Evolutionary conservation across 2,888 invertebrate species (phyloP), one percentile per base, ranked within the genome.

Genomic region (Ephialtes manifestator): DNA sequence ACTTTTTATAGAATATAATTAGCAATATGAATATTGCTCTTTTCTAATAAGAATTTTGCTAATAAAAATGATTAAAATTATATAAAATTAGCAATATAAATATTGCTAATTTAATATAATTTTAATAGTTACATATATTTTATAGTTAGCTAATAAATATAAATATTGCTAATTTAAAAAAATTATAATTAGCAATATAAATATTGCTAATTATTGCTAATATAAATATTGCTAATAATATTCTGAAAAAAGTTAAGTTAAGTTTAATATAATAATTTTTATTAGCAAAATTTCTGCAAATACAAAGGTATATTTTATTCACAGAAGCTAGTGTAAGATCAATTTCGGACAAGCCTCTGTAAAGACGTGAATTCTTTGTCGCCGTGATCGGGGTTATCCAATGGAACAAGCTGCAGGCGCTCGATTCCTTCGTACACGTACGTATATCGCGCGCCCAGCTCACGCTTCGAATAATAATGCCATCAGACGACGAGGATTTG

Each of bases 391-490:
- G 39, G 31, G 8, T 24, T 58, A 63, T 28, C 35, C n/a, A 28
- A 80, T 46, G 24, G 28, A 65, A 63, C 53, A 4, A 60, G 53
- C 63, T 35, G 72, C 43, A 55, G 18, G 35, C 39, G 13, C 60
- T 53, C 75, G 58, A 70, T 70, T 70, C 55, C 48, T 68, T 55
- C 46, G 68, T 48, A 46, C 81, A 46, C 58, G 68, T 55, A 68
- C 55, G 51, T 81, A 81, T 43, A 70, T 91, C 92, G 90, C 91
- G 90, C 90, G 89, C 84, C 55, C 46, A 65, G 39, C 24, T 58
- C 53, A 67, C 65, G 71, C 71, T 18, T 58, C 48, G 82, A 78
- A 83, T 83, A 83, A 65, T 51, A 78, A 83, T 83, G 18, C 8
- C 60, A 2, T 67, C 68, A 8, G 15, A n/a, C 46, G 46, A 43